Evolutionary conservation across 2,113 vertebrate species (phyloP).

Genomic region (Gallinago paraguaiae): DNA sequence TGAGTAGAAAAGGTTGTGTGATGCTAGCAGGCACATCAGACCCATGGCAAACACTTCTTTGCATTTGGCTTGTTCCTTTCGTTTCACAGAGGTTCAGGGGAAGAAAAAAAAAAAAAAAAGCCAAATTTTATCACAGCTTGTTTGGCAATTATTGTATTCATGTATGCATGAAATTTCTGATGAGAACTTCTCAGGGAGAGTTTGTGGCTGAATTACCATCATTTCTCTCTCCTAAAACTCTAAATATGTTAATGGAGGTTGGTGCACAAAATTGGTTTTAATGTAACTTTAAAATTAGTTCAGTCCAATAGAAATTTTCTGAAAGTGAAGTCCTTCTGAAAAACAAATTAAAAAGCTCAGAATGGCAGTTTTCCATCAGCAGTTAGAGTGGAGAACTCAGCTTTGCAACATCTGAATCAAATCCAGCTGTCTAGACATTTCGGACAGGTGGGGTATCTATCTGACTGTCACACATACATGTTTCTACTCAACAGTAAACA

Average conservation of each 20-base stretch:
- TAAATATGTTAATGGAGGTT: not conserved
- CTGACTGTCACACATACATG: not conserved
- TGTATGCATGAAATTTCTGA: not conserved
- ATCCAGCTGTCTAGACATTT: not conserved
- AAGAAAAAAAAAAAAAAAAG: not conserved
- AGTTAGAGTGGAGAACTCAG: not conserved
- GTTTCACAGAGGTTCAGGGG: not conserved
- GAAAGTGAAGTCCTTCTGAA: not conserved
- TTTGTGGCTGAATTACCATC: not conserved
- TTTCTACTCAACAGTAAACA: not conserved
- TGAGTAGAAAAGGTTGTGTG: not conserved
- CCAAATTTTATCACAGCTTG: constrained; percentile 3
- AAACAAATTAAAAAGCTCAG: not conserved
- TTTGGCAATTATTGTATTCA: constrained; percentile 32
- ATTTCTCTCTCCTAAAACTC: constrained; percentile 15
- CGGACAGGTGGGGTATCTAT: not conserved
- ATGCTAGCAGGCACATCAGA: not conserved
- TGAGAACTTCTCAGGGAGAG: not conserved
- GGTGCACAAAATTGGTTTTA: not conserved
- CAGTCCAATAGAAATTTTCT: not conserved
- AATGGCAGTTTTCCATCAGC: not conserved
- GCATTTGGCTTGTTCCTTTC: not conserved
- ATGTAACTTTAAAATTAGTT: not conserved
- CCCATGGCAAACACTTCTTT: not conserved
- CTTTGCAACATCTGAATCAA: not conserved